Base-by-base conservation (phyloP, 2,888 invertebrate genomes). In the Steinernema hermaphroditum region DNA sequence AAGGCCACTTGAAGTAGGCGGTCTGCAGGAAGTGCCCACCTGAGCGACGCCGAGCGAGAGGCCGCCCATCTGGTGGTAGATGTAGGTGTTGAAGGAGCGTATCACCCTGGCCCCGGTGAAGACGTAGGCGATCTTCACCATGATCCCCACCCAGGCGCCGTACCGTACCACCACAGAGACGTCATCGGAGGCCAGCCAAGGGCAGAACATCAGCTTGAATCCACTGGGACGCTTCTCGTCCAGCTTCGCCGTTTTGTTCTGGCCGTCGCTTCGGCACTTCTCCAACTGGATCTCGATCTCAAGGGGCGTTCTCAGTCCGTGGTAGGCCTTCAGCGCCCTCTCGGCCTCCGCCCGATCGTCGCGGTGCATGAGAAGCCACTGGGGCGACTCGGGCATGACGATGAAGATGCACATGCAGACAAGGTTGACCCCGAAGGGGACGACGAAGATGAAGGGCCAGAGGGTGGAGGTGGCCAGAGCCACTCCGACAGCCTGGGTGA, bases 401-500 rank as follows among this genome's bases (percentile, higher is more conserved):
- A 57, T 16, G 32, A 57, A 57, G 27, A 57, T 27, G 27, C 4
- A 27, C 29, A 57, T 32, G 29, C 29, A 27, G 27, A 57, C 6
- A 4, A 57, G 32, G 32, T 57, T 57, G 22, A 27, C 57, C 29
- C 4, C 27, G 16, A 57, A 32, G 22, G 57, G 57, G 22, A 57
- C 19, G 22, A 77, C 68, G 70, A 80, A 80, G 29, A 76, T 77
- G 46, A 75, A 75, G 4, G 78, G 78, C 80, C 80, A 80, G 32
- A 80, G 76, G n/a, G 74, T 72, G 2, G 74, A 76, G 4, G 77
- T 78, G 4, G 78, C 76, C 75, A 80, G 77, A n/a, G 78, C 77
- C 6, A 80, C 76, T 14, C 78, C 80, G 29, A 78, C 72, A 1
- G 76, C 76, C 50, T 78, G 78, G 0, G 78, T 78, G 9, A 76